Base-by-base conservation (phyloP, 2,113 vertebrate genomes). In the Maccullochella peelii region DNA sequence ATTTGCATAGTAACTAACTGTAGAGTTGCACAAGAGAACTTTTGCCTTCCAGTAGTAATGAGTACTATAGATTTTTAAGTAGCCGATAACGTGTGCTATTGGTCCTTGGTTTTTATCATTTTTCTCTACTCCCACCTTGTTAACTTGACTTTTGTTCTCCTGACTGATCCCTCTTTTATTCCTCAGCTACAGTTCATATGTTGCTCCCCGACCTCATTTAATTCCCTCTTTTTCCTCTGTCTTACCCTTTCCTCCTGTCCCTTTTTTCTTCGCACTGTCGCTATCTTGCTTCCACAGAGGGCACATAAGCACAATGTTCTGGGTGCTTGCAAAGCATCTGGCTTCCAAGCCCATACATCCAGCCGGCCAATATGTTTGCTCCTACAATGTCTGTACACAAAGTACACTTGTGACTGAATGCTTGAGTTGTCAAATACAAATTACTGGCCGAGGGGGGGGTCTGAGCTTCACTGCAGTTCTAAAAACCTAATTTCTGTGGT, bases 361-460 rank as follows among this genome's bases (percentile, higher is more conserved):
- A 91, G 91, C 87, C 52, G 82, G 92, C 94, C 88, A 96, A 92
- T 95, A 93, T 95, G 94, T 94, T 95, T 96, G 94, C 94, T 86
- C 93, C 92, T 89, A 95, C 95, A 95, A 95, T 94, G 93, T 94
- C 79, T 92, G 85, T 88, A 95, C 93, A 96, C 93, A 91, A 84
- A 95, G 90, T 94, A 94, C 91, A 93, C 92, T 94, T 93, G 92
- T 92, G 89, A 91, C 91, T 94, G 88, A 77, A 94, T 80, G 77
- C 94, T 96, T 95, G 94, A 95, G 93, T 94, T 96, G 95, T 96
- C 95, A 97, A 96, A 95, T 93, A 96, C 89, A 97, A 96, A 97
- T 94, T 88, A 89, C 91, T 94, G 93, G 95, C 95, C 95, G n/a
- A 94, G 77, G 47, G 55, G 33, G 93, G 92, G 89, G 91, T 82